phyloP scores from a whole-genome alignment of 2,888 invertebrate genomes.

The Sthenelais limicola region DNA sequence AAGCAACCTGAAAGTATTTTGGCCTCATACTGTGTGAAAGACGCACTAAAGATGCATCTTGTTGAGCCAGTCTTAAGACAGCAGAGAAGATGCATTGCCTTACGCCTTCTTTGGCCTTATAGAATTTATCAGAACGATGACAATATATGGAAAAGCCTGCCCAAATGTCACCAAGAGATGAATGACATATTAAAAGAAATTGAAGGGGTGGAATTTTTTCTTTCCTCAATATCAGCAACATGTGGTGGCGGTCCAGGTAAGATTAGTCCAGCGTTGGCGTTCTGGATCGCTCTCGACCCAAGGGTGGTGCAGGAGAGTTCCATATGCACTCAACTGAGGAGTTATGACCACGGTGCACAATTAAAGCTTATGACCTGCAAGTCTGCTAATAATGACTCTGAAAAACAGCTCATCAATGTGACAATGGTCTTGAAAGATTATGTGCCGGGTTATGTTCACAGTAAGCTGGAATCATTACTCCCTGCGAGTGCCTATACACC shows the following conservation, averaged over 20 bases:
- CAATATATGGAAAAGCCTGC: background rate
- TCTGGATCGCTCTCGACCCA: slow-evolving; percentile 12
- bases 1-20: too few species aligned
- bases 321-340: slow-evolving; percentile 18
- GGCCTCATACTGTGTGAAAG: too few species aligned
- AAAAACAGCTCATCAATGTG: slow-evolving; percentile 13
- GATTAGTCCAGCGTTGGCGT: slow-evolving; percentile 5
- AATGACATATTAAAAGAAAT: background rate
- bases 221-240: slow-evolving; percentile 28
- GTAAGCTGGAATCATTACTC: background rate
- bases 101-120: too few species aligned
- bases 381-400: background rate
- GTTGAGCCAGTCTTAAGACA: too few species aligned
- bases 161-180: background rate
- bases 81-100: too few species aligned
- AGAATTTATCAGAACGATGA: too few species aligned
- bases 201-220: slow-evolving; percentile 7
- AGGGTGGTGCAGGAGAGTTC: slow-evolving; percentile 6
- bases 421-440: slow-evolving; percentile 25
- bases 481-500: too few species aligned
- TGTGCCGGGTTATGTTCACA: slow-evolving; percentile 5
- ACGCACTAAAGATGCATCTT: too few species aligned
- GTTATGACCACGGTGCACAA: background rate
- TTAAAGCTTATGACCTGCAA: slow-evolving; percentile 1
- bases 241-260: background rate